These are phyloP conservation scores for Vicugna pacos DNA, from an alignment of 2,113 vertebrate species.

Conservation along the genomic window DNA sequence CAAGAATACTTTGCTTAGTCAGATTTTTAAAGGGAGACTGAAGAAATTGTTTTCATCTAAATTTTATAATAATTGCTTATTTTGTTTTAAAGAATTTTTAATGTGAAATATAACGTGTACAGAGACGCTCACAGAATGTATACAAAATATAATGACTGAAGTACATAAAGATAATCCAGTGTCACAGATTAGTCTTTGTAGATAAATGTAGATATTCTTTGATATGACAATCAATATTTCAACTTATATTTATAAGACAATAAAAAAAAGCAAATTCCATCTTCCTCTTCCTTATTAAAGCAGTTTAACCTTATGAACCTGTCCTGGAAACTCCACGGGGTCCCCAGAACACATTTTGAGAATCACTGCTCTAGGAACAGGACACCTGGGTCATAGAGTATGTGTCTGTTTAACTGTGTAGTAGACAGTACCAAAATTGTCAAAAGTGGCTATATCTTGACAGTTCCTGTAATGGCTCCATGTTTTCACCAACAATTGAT, in stretches of 20 bases:
- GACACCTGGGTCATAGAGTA: not conserved
- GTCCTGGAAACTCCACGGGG: not conserved
- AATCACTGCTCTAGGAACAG: not conserved
- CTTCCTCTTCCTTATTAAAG: not conserved
- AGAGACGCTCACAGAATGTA: not conserved
- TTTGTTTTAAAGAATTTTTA: slow-evolving; percentile 46
- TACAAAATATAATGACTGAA: not conserved
- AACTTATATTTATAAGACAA: not conserved
- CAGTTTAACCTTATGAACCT: not conserved
- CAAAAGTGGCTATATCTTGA: not conserved
- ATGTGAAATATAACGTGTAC: slow-evolving; percentile 29
- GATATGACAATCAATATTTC: not conserved
- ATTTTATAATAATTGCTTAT: slow-evolving; percentile 9
- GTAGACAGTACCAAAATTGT: not conserved
- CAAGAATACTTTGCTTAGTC: slow-evolving; percentile 43
- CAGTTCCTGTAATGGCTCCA: not conserved
- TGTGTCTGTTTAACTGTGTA: not conserved
- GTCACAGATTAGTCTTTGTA: not conserved
- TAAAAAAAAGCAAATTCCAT: not conserved
- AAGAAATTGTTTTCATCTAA: slow-evolving; percentile 31
- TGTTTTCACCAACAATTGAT: not conserved
- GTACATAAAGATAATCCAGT: slow-evolving; percentile 21
- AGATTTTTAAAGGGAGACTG: slow-evolving; percentile 22
- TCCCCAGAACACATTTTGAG: not conserved
- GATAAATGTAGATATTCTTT: not conserved